Percentiles rank a stretch among this genome's conserved stretches.
Evolutionary conservation across 2,797 vertebrate genomes (phyloP).

Genomic region (Chelon labrosus): DNA sequence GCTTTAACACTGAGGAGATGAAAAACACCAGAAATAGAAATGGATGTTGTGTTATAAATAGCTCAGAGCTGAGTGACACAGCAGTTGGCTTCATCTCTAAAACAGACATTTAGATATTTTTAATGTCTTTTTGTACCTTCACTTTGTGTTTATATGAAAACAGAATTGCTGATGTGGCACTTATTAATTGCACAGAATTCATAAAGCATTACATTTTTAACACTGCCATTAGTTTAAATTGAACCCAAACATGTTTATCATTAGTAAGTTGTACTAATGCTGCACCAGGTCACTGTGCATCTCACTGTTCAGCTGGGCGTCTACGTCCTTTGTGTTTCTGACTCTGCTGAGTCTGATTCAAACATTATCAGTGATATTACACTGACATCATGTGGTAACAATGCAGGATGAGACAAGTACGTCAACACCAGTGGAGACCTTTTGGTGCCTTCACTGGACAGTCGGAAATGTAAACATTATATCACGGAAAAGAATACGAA

Average conservation of each 20-base stretch:
- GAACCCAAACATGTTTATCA: not conserved
- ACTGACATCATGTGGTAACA: constrained; percentile 23
- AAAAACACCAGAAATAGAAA: constrained; percentile 47
- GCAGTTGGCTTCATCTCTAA: constrained; percentile 1
- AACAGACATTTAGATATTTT: constrained; percentile 9
- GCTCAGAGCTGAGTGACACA: constrained; percentile 33
- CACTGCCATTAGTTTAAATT: not conserved
- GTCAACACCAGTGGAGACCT: not conserved
- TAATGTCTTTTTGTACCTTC: constrained; percentile 8
- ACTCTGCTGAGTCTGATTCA: constrained; percentile 22
- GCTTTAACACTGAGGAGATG: constrained; percentile 28
- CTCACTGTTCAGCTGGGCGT: not conserved
- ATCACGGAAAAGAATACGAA: not conserved
- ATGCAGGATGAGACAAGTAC: constrained; percentile 17
- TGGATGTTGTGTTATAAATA: constrained; percentile 47
- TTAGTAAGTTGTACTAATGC: not conserved
- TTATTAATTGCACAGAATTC: not conserved
- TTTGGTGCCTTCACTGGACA: not conserved
- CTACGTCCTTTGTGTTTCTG: not conserved
- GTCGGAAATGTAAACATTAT: not conserved
- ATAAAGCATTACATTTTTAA: not conserved
- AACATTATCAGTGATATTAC: constrained; percentile 8
- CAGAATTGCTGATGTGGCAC: not conserved
- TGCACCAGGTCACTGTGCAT: not conserved
- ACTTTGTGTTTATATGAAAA: not conserved